A percentile compares a stretch with the other conserved stretches of the same genome.
phyloP scores from a whole-genome alignment of 2,113 vertebrate species.

The Odocoileus hemionus region DNA sequence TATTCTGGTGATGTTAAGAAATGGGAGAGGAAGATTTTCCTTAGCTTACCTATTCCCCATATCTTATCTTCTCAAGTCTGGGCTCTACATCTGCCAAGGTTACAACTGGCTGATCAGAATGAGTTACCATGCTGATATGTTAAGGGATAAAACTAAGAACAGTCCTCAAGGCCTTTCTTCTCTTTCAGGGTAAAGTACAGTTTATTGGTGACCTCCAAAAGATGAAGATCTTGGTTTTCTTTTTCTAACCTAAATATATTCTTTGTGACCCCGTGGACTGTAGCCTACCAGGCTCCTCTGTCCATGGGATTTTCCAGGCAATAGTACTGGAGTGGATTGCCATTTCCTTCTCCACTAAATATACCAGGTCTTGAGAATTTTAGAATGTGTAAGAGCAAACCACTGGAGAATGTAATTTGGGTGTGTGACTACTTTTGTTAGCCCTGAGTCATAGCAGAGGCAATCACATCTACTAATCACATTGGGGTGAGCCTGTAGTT shows the following conservation, averaged over 20 bases:
- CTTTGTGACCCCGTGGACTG: too few relatives aligned
- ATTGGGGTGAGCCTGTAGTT: not conserved
- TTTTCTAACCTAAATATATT: not conserved
- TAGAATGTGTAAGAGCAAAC: not conserved
- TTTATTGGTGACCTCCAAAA: conserved; percentile 4
- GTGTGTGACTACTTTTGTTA: not conserved
- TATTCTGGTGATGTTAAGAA: not conserved
- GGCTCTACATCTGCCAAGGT: not conserved
- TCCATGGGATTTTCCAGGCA: too few relatives aligned
- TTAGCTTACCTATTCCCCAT: not conserved
- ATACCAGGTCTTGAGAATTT: not conserved
- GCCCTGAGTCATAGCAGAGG: not conserved
- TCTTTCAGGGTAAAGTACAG: not conserved
- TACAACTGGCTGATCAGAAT: not conserved
- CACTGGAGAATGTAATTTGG: not conserved
- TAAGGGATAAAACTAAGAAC: not conserved
- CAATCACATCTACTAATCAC: not conserved
- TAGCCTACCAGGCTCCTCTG: too few relatives aligned
- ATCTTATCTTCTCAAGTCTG: conserved; percentile 31
- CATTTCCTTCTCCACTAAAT: not conserved
- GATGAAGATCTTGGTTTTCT: conserved; percentile 1
- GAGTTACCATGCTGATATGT: not conserved
- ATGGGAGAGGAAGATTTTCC: not conserved
- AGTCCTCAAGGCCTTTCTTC: not conserved
- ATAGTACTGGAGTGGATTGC: too few relatives aligned